Evolutionary conservation across 2,113 vertebrate species (phyloP).

Genomic region (Malaclemys terrapin): DNA sequence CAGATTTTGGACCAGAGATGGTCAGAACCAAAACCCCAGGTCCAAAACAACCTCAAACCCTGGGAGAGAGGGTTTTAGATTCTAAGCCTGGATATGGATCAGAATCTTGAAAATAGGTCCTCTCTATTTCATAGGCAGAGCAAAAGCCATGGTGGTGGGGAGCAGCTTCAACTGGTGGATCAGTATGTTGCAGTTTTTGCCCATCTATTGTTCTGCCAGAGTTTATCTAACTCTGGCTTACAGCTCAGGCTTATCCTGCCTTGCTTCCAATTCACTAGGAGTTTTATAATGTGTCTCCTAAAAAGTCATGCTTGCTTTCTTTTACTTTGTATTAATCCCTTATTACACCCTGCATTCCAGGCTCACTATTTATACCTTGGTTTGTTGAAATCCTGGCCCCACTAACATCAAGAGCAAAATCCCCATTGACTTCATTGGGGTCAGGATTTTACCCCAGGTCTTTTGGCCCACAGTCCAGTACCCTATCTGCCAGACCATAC

Average conservation of each 20-base stretch:
- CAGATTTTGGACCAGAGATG: neutral
- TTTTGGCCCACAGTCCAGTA: neutral
- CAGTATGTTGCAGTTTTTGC: neutral
- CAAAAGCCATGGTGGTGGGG: accelerated
- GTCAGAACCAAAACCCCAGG: neutral
- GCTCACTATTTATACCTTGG: neutral
- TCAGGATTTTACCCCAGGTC: neutral
- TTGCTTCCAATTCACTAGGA: neutral
- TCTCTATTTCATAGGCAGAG: neutral
- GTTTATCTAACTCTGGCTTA: neutral
- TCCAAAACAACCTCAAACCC: neutral
- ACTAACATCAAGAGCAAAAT: neutral
- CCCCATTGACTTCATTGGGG: neutral
- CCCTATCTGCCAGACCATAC: neutral
- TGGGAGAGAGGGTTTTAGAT: neutral
- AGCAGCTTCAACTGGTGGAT: neutral
- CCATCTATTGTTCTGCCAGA: neutral
- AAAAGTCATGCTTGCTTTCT: neutral
- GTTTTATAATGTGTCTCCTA: neutral
- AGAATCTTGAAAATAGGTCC: neutral
- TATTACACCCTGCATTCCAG: neutral
- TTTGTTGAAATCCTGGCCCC: neutral
- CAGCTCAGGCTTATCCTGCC: neutral
- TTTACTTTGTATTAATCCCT: neutral
- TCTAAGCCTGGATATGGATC: neutral